phyloP scores from a whole-genome alignment of 2,113 vertebrate genomes.

The Tringa solitaria region DNA sequence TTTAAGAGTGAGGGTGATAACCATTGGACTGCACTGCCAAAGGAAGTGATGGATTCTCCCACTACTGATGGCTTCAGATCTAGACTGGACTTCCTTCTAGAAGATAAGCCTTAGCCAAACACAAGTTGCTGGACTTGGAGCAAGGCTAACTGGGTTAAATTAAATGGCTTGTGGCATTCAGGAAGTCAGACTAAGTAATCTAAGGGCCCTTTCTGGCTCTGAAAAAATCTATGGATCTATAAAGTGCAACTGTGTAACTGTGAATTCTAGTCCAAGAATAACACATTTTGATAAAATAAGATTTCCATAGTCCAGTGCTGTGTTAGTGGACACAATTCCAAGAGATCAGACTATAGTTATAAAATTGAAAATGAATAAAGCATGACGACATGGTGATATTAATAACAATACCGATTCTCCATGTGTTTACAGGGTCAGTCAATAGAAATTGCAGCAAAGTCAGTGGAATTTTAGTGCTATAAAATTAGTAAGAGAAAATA shows the following conservation, averaged over 20 bases:
- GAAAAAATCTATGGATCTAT: slow-evolving; percentile 14
- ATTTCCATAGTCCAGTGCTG: slow-evolving; percentile 6
- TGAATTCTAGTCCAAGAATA: slow-evolving; percentile 47
- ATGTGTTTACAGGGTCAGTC: slow-evolving; percentile 9
- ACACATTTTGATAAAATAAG: slow-evolving; percentile 36
- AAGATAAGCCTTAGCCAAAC: slow-evolving; percentile 47
- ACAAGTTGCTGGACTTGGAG: background rate
- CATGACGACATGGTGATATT: slow-evolving; percentile 4
- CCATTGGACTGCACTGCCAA: background rate
- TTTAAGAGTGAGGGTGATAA: slow-evolving; percentile 20
- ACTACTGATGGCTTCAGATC: slow-evolving; percentile 26
- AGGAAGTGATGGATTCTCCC: slow-evolving; percentile 40
- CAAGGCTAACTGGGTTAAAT: slow-evolving; percentile 1
- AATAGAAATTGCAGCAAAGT: background rate
- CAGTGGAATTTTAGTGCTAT: background rate
- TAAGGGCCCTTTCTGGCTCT: background rate
- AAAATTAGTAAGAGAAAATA: slow-evolving; percentile 27
- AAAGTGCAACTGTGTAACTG: slow-evolving; percentile 4
- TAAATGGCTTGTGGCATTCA: slow-evolving; percentile 23
- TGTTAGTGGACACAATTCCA: background rate
- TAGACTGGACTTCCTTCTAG: background rate
- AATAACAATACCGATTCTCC: slow-evolving; percentile 10
- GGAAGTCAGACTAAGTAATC: slow-evolving; percentile 36
- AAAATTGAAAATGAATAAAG: slow-evolving; percentile 41
- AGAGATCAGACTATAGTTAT: background rate